Evolutionary conservation across 2,888 invertebrate species (phyloP), one percentile per base, ranked within the genome.

Genomic region (Eumerus sabulonum): DNA sequence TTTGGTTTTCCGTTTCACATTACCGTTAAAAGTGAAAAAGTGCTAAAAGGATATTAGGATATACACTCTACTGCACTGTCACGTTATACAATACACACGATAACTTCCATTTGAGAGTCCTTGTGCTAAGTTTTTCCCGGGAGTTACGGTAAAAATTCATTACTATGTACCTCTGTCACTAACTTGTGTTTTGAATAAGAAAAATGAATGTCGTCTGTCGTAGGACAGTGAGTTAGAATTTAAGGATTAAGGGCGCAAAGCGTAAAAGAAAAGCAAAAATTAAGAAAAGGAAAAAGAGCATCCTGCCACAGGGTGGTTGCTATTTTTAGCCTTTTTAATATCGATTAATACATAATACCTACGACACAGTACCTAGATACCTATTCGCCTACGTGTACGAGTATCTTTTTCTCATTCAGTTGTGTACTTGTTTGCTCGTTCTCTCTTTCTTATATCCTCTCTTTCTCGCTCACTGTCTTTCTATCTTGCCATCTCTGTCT

Each of bases 281-380:
- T 54, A 9, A 9, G n/a, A 57, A 63, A 13, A 44, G 59, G 42
- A 60, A 79, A 77, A 79, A 64, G 74, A 73, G 64, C 79, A 79
- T 79, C 79, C 70, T 79, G 68, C 74, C 63, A 77, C 77, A 73
- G 79, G 79, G 79, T 79, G 74, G 68, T 64, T 79, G 60, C 74
- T 79, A 79, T 79, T 79, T 79, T 79, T 79, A 74, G 79, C 70
- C 17, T 60, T 56, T n/a, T 51, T 42, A 56, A 47, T 74, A 79
- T 79, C 79, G 79, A 79, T 79, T 79, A 79, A 73, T 79, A 79
- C 64, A 79, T 68, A 73, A 79, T 79, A 79, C 67, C 57, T 72
- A 47, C 47, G 45, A 51, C 66, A 57, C 60, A 27, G 27, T 27
- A 27, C 27, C 7, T n/a, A n/a, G n/a, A n/a, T n/a, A n/a, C n/a